phyloP scores from a whole-genome alignment of 2,113 vertebrate genomes.

The Microcebus ravelobensis region DNA sequence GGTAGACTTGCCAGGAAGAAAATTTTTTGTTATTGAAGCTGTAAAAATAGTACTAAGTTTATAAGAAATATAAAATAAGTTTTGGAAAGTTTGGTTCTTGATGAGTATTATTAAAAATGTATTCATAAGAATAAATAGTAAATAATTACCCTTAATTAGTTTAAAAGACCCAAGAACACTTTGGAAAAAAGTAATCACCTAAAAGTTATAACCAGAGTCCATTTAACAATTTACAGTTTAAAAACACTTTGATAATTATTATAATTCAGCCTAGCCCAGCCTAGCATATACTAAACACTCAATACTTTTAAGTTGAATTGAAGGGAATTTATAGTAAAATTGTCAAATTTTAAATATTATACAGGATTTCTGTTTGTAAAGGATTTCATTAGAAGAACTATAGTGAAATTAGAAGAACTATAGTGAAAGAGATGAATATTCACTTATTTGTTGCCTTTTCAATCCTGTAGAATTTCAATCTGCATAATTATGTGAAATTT shows the following conservation, averaged over 20 bases:
- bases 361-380: constrained; percentile 29
- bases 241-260: constrained; percentile 53
- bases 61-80: not conserved
- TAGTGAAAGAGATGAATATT: not conserved
- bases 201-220: constrained; percentile 28
- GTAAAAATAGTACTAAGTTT: constrained; percentile 23
- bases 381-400: not conserved
- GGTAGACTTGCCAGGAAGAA: not conserved
- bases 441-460: constrained; percentile 15
- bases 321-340: constrained; percentile 41
- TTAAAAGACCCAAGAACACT: constrained; percentile 26
- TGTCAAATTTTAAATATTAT: constrained; percentile 47
- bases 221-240: constrained; percentile 35
- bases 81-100: not conserved
- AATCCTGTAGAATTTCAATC: not conserved
- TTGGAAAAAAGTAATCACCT: constrained; percentile 1
- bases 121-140: constrained; percentile 47
- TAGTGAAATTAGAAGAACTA: not conserved
- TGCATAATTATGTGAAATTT: not conserved
- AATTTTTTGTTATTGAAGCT: constrained; percentile 25
- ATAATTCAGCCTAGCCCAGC: not conserved
- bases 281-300: not conserved
- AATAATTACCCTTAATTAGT: constrained; percentile 23
- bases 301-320: not conserved
- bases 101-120: not conserved